Evolutionary conservation across 2,797 vertebrate species (phyloP).

Genomic region (Calcarius lapponicus): DNA sequence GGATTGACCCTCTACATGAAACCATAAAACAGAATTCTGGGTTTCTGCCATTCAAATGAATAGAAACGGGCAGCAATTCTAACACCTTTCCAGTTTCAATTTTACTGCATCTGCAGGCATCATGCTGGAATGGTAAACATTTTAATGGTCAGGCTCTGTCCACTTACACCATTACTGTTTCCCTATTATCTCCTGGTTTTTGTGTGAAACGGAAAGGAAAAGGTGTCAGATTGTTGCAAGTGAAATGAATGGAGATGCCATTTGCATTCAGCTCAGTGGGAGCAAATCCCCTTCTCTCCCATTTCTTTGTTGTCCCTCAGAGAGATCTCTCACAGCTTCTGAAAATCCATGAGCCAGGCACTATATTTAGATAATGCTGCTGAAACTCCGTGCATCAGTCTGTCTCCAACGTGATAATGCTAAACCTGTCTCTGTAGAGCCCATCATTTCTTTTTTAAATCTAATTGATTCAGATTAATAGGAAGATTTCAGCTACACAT

Average conservation of each 20-base stretch:
- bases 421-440: slow-evolving; percentile 32
- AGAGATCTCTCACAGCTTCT: slow-evolving; percentile 41
- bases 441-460: slow-evolving; percentile 35
- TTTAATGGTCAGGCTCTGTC: slow-evolving; percentile 74
- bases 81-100: slow-evolving; percentile 75
- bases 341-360: slow-evolving; percentile 48
- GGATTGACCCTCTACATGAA: slow-evolving; percentile 69
- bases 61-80: slow-evolving; percentile 74
- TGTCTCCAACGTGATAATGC: not conserved
- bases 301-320: slow-evolving; percentile 61
- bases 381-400: not conserved
- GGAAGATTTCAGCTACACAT: slow-evolving; percentile 16
- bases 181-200: slow-evolving; percentile 68
- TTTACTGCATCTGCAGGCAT: slow-evolving; percentile 74
- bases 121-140: slow-evolving; percentile 74
- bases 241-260: slow-evolving; percentile 53
- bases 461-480: slow-evolving; percentile 55
- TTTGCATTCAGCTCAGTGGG: slow-evolving; percentile 69
- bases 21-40: slow-evolving; percentile 64
- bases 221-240: slow-evolving; percentile 74
- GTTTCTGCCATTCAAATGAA: slow-evolving; percentile 76
- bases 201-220: slow-evolving; percentile 52
- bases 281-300: slow-evolving; percentile 13
- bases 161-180: slow-evolving; percentile 70
- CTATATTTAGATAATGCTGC: slow-evolving; percentile 36